These are phyloP conservation scores for Melanotaenia trifasciata DNA, from an alignment of 2,797 vertebrate species.

Conservation along the genomic window DNA sequence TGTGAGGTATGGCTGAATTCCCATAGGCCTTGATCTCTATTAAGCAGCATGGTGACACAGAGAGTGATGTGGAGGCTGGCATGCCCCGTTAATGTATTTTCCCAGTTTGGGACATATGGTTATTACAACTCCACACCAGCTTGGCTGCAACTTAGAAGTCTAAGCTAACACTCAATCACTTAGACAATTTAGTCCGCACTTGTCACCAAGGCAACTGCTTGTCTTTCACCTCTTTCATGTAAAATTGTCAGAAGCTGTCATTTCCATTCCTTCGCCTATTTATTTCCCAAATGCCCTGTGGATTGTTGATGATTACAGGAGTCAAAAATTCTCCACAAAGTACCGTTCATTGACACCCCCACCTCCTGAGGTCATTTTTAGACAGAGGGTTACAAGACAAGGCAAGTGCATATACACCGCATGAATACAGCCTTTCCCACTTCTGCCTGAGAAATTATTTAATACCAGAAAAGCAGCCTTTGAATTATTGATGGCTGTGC, in stretches of 20 bases:
- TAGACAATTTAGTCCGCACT: conserved; percentile 72
- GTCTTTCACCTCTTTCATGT: conserved; percentile 76
- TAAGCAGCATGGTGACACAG: conserved; percentile 54
- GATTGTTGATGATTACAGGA: conserved; percentile 70
- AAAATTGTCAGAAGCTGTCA: conserved; percentile 74
- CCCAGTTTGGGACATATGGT: conserved; percentile 71
- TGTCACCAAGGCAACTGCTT: conserved; percentile 79
- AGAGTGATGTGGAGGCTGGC: conserved; percentile 40
- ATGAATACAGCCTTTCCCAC: conserved; percentile 83
- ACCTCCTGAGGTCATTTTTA: conserved; percentile 60
- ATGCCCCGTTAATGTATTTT: conserved; percentile 64
- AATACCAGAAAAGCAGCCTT: conserved; percentile 80
- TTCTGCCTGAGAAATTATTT: conserved; percentile 85
- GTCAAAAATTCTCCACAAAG: conserved; percentile 51
- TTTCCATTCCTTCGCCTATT: conserved; percentile 67
- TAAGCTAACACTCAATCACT: conserved; percentile 72
- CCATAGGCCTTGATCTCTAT: conserved; percentile 59
- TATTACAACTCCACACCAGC: conserved; percentile 56
- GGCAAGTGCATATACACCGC: conserved; percentile 64
- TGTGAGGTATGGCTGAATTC: conserved; percentile 57
- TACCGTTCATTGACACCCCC: conserved; percentile 57
- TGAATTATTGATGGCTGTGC: conserved; percentile 85
- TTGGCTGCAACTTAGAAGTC: conserved; percentile 61
- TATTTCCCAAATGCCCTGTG: conserved; percentile 69
- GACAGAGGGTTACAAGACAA: conserved; percentile 52